Base-by-base conservation (phyloP, 2,797 vertebrate species). In the Sandelia bainsii region DNA sequence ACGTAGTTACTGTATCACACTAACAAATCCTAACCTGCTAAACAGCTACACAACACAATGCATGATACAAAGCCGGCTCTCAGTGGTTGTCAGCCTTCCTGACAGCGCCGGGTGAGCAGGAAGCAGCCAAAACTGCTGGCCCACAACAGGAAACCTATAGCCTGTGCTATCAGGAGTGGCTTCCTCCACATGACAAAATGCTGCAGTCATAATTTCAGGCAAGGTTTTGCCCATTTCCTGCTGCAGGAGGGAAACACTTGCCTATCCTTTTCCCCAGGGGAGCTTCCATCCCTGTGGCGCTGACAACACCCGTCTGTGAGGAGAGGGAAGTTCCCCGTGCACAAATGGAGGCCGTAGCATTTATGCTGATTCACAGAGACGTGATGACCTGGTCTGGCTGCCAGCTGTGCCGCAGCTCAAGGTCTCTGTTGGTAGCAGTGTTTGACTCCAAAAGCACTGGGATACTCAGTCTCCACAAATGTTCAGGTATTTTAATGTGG, bases 161-260 rank as follows among this genome's bases (percentile, higher is more conserved):
- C 93, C 92, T 88, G 84, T 84, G 95, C 95, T 97, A 97, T 98
- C 96, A 93, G 95, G 95, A 96, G 94, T 93, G 91, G 86, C 94
- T 98, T 98, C 96, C 96, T 97, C 94, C 93, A 84, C 84, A 87
- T 87, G 84, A 90, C 93, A 95, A 94, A 95, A 93, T 58, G 90
- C 94, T 93, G 91, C 89, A 95, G 95, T 95, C 95, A 94, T 95
- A 93, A 96, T 95, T 95, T 93, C 40, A 64, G 92, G 91, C 91
- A 81, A 91, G 94, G 95, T 92, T 96, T 96, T 93, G 94, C 96
- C 96, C 96, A 96, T 96, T 98, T 98, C 97, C 97, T 96, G 96
- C 85, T 75, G 86, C 92, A 92, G 90, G 89, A 94, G 94, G 93
- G 90, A 93, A 93, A 85, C 89, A 75, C 85, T 91, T 88, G 91